Evolutionary conservation across 2,888 invertebrate species (phyloP).

Genomic region (Parapristionchus giblindavisi): DNA sequence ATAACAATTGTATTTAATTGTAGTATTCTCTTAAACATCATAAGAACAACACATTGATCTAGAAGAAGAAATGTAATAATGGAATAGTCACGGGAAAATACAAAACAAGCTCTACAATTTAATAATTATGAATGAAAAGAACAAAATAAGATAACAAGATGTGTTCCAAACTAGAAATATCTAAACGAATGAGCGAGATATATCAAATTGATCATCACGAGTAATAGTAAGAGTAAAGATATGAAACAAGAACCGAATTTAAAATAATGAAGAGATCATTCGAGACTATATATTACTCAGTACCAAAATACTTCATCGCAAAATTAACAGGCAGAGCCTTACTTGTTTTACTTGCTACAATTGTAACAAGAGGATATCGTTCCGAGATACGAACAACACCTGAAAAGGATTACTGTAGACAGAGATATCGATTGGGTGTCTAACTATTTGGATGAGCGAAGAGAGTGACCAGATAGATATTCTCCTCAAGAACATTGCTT

Average conservation of each 20-base stretch:
- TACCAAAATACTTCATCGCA: constrained; percentile 97
- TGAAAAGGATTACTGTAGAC: constrained; percentile 50
- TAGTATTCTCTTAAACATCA: too few species aligned
- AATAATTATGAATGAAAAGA: neutral
- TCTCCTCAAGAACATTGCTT: constrained; percentile 90
- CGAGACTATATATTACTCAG: constrained; percentile 82
- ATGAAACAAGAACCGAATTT: too few species aligned
- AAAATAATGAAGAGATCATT: too few species aligned
- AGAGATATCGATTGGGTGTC: constrained; percentile 28
- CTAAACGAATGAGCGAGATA: neutral
- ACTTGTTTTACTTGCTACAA: constrained; percentile 93
- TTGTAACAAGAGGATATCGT: constrained; percentile 79
- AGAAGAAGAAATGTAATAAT: too few species aligned
- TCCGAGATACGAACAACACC: constrained; percentile 69
- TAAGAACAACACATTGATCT: too few species aligned
- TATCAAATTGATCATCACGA: neutral
- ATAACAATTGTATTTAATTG: too few species aligned
- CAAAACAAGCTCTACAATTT: neutral
- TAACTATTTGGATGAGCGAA: constrained; percentile 86
- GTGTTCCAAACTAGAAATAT: neutral
- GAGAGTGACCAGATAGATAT: constrained; percentile 94
- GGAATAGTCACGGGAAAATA: too few species aligned
- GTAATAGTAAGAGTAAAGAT: neutral
- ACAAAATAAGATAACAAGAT: neutral
- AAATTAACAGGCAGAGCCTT: constrained; percentile 96